Evolutionary conservation across 1,140 invertebrate genomes (phyloP).

Genomic region (Bilobella aurantiaca): DNA sequence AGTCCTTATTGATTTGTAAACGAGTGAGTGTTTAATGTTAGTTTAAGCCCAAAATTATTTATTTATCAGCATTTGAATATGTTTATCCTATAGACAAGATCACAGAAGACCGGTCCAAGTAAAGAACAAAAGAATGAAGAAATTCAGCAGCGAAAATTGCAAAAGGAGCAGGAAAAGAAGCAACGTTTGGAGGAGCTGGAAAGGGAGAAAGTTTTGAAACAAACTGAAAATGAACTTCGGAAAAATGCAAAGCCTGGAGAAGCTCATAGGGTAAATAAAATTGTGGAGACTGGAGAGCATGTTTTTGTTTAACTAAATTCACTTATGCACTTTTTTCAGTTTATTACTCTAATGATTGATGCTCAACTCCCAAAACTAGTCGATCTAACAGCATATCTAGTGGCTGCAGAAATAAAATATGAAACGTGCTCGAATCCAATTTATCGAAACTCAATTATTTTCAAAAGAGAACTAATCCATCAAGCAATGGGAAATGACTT

Average conservation of each 20-base stretch:
- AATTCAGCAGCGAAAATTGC: not conserved
- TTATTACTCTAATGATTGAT: conserved; percentile 19
- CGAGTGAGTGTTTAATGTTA: not conserved
- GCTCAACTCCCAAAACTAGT: conserved; percentile 10
- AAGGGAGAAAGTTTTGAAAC: conserved; percentile 23
- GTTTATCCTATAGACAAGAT: not conserved
- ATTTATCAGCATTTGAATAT: not conserved
- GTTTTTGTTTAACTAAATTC: not conserved
- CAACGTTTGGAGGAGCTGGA: conserved; percentile 9
- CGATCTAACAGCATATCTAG: conserved; percentile 4
- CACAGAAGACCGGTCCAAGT: not conserved
- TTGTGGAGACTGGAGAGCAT: no score
- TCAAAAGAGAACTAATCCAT: conserved; percentile 17
- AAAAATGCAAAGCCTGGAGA: conserved; percentile 27
- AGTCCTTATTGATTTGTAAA: not conserved
- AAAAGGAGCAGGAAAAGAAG: conserved; percentile 10
- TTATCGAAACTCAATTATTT: conserved; percentile 22
- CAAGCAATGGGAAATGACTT: conserved; percentile 25
- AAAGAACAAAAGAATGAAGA: not conserved
- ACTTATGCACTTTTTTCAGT: conserved; percentile 16
- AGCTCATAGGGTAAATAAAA: conserved; percentile 24
- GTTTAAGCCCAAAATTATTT: not conserved
- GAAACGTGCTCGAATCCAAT: conserved; percentile 8
- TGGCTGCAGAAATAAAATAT: conserved; percentile 10
- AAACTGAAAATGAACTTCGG: conserved; percentile 8